A percentile compares a stretch with the other conserved stretches of the same genome.
phyloP scores from a whole-genome alignment of 2,113 vertebrate genomes.

The Montifringilla adamsi region DNA sequence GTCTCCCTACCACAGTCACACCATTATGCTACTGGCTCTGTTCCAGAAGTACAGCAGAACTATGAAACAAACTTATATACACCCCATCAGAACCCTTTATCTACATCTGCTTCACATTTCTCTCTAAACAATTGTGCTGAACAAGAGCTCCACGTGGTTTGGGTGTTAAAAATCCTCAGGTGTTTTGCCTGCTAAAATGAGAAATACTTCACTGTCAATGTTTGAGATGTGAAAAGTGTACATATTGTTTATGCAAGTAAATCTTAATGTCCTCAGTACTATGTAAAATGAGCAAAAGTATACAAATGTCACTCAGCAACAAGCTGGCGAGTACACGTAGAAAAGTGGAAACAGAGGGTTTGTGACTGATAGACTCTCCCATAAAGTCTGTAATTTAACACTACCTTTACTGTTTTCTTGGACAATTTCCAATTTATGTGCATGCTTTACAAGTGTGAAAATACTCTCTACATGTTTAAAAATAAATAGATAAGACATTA shows the following conservation, averaged over 20 bases:
- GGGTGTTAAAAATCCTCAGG: not conserved
- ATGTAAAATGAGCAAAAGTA: not conserved
- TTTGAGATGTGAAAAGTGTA: not conserved
- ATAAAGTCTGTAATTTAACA: not conserved
- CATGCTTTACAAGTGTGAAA: not conserved
- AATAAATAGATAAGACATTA: not conserved
- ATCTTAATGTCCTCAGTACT: not conserved
- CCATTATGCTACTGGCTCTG: not conserved
- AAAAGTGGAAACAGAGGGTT: not conserved
- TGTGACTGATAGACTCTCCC: not conserved
- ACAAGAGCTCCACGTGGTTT: not conserved
- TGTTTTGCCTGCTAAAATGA: not conserved
- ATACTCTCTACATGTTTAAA: not conserved
- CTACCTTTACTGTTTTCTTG: not conserved
- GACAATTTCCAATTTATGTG: not conserved
- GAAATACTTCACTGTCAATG: not conserved
- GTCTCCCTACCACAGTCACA: not conserved
- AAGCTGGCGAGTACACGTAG: not conserved
- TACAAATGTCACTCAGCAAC: not conserved
- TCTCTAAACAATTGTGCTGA: not conserved
- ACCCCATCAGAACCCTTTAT: not conserved
- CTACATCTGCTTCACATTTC: constrained; percentile 22
- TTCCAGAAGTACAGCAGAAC: not conserved
- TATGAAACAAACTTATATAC: not conserved
- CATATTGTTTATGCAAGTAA: constrained; percentile 1